phyloP scores from a whole-genome alignment of 30 jellyfish, hydroid and myxozoan species.

The Cassiopea andromeda region DNA sequence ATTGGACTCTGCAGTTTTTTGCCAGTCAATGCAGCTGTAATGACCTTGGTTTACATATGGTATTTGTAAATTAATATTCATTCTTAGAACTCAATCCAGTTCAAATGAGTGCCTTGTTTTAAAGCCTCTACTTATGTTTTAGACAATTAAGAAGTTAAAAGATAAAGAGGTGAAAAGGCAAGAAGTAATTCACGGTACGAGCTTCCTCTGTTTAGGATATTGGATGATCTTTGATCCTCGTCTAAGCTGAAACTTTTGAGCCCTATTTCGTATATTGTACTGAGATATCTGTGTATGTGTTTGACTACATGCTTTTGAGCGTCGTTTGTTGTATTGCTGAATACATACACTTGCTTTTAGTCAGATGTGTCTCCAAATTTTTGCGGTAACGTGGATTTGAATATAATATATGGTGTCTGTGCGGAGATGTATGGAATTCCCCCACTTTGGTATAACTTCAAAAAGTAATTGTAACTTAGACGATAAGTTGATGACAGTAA shows the following conservation, averaged over 20 bases:
- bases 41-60: no score
- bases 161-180: conserved; percentile 95
- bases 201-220: not conserved
- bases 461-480: not conserved
- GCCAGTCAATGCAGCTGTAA: no score
- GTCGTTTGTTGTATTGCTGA: not conserved
- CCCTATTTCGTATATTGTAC: no score
- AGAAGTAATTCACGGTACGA: conserved; percentile 97
- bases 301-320: not conserved
- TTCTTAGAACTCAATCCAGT: no score
- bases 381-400: not conserved
- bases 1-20: no score
- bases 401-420: no score
- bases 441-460: not conserved
- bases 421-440: no score
- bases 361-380: not conserved
- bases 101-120: no score
- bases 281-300: no score
- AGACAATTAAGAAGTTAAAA: conserved; percentile 81
- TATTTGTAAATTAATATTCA: no score
- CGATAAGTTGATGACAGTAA: not conserved
- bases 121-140: not conserved
- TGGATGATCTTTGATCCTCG: not conserved
- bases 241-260: no score
- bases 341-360: not conserved